These are phyloP conservation scores for Coenonympha glycerion DNA, from an alignment of 2,888 invertebrate species.

Conservation along the genomic window DNA sequence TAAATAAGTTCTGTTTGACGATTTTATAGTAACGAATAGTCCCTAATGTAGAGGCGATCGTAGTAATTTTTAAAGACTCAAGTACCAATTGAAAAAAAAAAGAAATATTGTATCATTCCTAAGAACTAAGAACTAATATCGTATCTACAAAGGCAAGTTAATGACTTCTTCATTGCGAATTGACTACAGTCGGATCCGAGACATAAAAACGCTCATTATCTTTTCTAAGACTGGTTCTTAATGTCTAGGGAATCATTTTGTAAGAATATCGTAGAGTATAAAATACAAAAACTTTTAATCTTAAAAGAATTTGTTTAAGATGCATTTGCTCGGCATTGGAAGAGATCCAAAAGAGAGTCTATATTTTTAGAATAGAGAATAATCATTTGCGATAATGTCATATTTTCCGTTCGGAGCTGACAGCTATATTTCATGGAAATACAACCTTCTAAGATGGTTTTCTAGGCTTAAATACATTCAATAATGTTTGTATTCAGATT, in stretches of 20 bases:
- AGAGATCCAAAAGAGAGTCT: not conserved
- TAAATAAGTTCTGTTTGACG: no score
- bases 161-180: conserved; percentile 20
- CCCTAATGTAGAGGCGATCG: no score
- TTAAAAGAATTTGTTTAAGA: not conserved
- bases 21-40: no score
- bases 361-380: conserved; percentile 1
- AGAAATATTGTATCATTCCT: not conserved
- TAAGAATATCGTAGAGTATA: not conserved
- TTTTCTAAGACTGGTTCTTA: conserved; percentile 15
- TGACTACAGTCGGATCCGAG: conserved; percentile 13
- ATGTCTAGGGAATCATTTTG: conserved; percentile 14
- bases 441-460: not conserved
- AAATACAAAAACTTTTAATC: not conserved
- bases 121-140: conserved; percentile 9
- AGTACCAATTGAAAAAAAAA: no score
- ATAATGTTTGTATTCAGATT: no score
- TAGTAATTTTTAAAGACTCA: no score
- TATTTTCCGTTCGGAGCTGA: not conserved
- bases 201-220: conserved; percentile 20
- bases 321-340: conserved; percentile 1
- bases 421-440: not conserved
- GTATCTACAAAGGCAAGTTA: conserved; percentile 2
- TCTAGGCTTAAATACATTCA: not conserved
- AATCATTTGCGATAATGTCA: not conserved